Percentiles rank a stretch among this genome's conserved stretches.
These are phyloP conservation scores for Ptychodera flava DNA, from an alignment of 35 echinoderm and acorn worm species.

Conservation along the genomic window DNA sequence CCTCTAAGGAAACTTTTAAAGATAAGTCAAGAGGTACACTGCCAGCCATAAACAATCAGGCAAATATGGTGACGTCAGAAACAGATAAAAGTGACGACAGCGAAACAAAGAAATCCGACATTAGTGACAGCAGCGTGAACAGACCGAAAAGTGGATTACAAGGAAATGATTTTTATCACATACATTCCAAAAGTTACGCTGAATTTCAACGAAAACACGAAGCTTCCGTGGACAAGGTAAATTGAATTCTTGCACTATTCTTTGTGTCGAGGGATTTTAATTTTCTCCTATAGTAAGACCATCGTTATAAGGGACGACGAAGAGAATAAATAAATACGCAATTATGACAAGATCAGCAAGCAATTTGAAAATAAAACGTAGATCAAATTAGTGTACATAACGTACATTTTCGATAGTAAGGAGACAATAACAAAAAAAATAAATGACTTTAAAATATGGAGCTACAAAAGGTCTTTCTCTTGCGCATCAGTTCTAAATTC, in stretches of 20 bases:
- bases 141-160: neutral
- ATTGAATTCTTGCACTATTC: neutral
- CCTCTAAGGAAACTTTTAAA: neutral
- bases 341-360: no score
- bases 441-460: no score
- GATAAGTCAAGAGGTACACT: neutral
- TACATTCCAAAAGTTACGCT: slow-evolving; percentile 36
- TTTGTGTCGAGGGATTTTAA: no score
- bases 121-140: neutral
- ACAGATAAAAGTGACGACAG: neutral
- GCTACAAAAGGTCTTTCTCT: no score
- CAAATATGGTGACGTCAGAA: neutral
- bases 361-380: no score
- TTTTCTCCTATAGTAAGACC: no score
- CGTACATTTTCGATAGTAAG: no score
- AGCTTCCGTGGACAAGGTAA: slow-evolving; percentile 88
- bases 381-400: no score
- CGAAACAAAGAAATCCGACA: neutral
- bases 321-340: no score
- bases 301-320: no score
- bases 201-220: slow-evolving; percentile 73
- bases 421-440: no score
- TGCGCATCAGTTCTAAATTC: no score
- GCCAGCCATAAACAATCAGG: neutral
- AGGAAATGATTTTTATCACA: slow-evolving; percentile 21